These are phyloP conservation scores for Pygoscelis adeliae DNA, from an alignment of 2,113 vertebrate species.

Conservation along the genomic window DNA sequence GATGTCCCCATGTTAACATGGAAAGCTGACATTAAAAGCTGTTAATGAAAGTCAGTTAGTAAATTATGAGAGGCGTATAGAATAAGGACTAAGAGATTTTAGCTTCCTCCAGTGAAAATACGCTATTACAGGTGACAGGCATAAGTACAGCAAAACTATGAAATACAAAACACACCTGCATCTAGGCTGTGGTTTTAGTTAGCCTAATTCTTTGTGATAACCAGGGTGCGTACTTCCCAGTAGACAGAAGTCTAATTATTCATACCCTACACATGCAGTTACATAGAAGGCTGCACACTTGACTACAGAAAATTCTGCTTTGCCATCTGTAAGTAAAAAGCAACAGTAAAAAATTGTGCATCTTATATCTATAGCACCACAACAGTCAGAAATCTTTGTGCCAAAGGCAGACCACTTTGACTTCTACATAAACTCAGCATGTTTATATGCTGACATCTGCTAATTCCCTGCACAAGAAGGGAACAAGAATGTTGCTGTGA, in stretches of 20 bases:
- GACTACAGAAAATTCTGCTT: not conserved
- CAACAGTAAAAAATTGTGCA: not conserved
- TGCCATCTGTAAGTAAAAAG: not conserved
- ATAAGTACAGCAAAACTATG: not conserved
- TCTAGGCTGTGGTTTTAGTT: not conserved
- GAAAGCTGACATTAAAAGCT: not conserved
- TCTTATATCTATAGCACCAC: not conserved
- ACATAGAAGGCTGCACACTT: not conserved
- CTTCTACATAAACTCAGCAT: not conserved
- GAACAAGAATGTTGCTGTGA: not conserved
- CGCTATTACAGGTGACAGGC: not conserved
- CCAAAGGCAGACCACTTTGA: not conserved
- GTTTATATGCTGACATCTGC: not conserved
- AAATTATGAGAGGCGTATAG: not conserved
- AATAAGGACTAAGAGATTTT: not conserved
- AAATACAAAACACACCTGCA: not conserved
- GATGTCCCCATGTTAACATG: rapidly evolving
- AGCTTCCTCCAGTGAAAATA: not conserved
- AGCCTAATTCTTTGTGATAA: not conserved
- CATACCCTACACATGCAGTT: not conserved
- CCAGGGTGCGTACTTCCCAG: not conserved
- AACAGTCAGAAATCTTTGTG: not conserved
- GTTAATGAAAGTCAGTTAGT: not conserved
- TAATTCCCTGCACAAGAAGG: not conserved
- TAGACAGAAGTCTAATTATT: not conserved